Evolutionary conservation across 2,113 vertebrate genomes (phyloP).

Genomic region (Sinocyclocheilus maitianheensis): DNA sequence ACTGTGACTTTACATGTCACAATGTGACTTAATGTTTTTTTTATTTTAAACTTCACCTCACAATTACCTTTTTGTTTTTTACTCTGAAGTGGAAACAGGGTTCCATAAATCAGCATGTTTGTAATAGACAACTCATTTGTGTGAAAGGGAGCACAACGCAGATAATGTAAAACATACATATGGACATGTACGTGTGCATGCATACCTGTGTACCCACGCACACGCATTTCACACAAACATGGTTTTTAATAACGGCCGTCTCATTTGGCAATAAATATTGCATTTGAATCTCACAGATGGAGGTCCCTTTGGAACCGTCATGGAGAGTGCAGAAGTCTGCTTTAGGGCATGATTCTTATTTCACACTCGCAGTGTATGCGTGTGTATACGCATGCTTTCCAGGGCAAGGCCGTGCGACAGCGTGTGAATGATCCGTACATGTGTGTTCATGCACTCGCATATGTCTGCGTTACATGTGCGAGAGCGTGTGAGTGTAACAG

Average conservation of each 20-base stretch:
- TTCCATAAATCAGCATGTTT: constrained; percentile 59
- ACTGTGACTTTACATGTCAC: not conserved
- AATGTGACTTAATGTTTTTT: not conserved
- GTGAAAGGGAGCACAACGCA: constrained; percentile 54
- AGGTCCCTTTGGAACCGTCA: constrained; percentile 66
- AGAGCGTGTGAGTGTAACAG: constrained; percentile 42
- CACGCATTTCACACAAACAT: not conserved
- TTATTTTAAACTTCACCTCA: not conserved
- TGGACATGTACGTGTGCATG: not conserved
- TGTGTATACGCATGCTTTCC: constrained; percentile 23
- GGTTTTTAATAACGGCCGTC: constrained; percentile 30
- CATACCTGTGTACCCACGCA: not conserved
- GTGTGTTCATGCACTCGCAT: not conserved
- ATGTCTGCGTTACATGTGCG: constrained; percentile 8
- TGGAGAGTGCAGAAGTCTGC: constrained; percentile 65
- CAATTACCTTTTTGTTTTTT: not conserved
- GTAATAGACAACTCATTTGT: constrained; percentile 59
- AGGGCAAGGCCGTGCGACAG: constrained; percentile 37
- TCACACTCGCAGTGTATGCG: constrained; percentile 59
- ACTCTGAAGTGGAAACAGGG: not conserved
- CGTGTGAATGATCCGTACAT: constrained; percentile 18
- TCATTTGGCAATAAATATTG: constrained; percentile 69
- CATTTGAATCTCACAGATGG: constrained; percentile 68
- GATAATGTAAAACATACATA: constrained; percentile 32
- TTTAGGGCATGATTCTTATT: constrained; percentile 67